These are phyloP conservation scores for Equus przewalskii DNA, from an alignment of 2,113 vertebrate genomes.

Conservation along the genomic window DNA sequence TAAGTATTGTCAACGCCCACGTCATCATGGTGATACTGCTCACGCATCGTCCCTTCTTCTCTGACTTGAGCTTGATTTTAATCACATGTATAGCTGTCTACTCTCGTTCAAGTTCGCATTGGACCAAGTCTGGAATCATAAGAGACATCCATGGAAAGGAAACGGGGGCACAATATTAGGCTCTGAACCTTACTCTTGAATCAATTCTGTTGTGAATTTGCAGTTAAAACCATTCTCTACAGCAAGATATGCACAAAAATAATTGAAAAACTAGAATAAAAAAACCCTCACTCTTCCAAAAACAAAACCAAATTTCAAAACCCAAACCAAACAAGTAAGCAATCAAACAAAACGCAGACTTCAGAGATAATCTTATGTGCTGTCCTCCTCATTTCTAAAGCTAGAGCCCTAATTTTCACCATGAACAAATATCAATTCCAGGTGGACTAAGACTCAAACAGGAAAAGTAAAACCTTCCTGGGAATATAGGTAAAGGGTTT, in stretches of 20 bases:
- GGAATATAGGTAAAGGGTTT: neutral
- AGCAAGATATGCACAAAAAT: neutral
- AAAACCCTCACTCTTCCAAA: constrained; percentile 3
- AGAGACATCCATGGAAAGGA: neutral
- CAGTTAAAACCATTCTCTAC: neutral
- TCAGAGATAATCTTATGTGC: neutral
- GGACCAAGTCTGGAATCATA: neutral
- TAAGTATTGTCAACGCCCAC: neutral
- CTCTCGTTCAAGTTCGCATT: neutral
- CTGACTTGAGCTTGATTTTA: neutral
- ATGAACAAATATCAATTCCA: neutral
- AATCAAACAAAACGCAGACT: constrained; percentile 35
- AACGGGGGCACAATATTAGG: neutral
- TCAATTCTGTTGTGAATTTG: neutral
- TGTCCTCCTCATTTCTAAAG: neutral
- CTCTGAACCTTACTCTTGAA: neutral
- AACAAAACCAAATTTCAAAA: constrained; percentile 1
- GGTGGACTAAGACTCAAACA: neutral
- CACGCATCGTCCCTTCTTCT: neutral
- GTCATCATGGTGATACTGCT: neutral
- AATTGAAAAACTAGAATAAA: neutral
- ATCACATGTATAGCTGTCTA: neutral
- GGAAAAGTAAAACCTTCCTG: constrained; percentile 40
- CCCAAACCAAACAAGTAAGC: neutral
- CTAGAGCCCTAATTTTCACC: neutral